A percentile compares a stretch with the other conserved stretches of the same genome.
Evolutionary conservation across 2,888 invertebrate species (phyloP).

Genomic region (Arenicola marina): DNA sequence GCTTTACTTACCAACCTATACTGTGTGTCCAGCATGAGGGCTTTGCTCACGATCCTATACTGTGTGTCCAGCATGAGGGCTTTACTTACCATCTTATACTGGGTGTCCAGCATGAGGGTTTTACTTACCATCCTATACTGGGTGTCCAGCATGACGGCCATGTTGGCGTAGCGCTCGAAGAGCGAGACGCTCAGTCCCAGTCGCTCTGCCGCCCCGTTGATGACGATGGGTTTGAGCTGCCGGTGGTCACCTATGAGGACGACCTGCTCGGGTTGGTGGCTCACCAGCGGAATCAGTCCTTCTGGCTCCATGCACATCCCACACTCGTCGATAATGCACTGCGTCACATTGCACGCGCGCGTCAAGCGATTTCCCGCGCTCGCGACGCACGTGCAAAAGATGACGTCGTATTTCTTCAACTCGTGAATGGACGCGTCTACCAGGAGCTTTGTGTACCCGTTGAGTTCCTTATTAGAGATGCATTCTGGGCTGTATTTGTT

Average conservation of each 20-base stretch:
- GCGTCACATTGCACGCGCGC: constrained; percentile 9
- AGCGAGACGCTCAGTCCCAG: constrained; percentile 43
- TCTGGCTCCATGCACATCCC: constrained; percentile 52
- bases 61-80: too few species aligned
- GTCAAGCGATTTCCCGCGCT: constrained; percentile 15
- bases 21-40: too few species aligned
- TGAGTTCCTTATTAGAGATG: too few species aligned
- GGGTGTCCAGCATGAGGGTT: too few species aligned
- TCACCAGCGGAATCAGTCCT: constrained; percentile 53
- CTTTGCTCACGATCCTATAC: too few species aligned
- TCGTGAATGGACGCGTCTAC: too few species aligned
- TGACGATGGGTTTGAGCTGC: constrained; percentile 51
- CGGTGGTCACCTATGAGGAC: constrained; percentile 55
- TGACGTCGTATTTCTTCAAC: constrained; percentile 21
- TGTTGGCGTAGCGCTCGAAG: constrained; percentile 39
- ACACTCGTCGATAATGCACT: constrained; percentile 49
- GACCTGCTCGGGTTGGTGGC: constrained; percentile 30
- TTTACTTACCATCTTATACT: too few species aligned
- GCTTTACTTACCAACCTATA: too few species aligned
- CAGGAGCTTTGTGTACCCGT: too few species aligned
- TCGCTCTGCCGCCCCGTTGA: constrained; percentile 35
- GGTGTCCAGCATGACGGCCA: constrained; percentile 35
- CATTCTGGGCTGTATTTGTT: too few species aligned
- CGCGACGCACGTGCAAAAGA: constrained; percentile 28
- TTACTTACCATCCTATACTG: constrained; percentile 55